These are phyloP conservation scores for Limnothrissa miodon DNA, from an alignment of 2,113 vertebrate species.

Conservation along the genomic window DNA sequence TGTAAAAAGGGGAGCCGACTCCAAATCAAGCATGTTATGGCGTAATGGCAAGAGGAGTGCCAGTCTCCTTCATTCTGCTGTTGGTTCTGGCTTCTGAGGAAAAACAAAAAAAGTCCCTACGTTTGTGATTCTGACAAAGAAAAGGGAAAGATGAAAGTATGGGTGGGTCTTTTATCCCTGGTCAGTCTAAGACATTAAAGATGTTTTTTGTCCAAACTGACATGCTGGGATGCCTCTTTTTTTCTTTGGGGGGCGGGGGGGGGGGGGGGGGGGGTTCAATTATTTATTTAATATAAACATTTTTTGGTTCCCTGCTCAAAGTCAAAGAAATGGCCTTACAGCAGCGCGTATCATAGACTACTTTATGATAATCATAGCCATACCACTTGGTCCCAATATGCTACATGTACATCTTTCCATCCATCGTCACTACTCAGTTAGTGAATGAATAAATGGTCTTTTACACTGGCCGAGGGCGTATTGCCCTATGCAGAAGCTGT, in stretches of 20 bases:
- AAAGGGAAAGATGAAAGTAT: conserved; percentile 51
- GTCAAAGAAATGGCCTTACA: no score
- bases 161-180: conserved; percentile 52
- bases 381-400: no score
- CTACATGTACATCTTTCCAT: no score
- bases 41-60: conserved; percentile 7
- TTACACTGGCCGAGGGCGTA: no score
- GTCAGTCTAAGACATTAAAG: conserved; percentile 60
- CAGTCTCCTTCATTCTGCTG: conserved; percentile 36
- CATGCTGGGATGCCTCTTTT: background rate
- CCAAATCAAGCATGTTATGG: conserved; percentile 36
- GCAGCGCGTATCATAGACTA: no score
- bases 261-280: no score
- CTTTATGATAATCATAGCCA: no score
- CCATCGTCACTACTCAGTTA: no score
- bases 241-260: no score
- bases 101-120: conserved; percentile 45
- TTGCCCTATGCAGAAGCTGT: no score
- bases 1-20: conserved; percentile 24
- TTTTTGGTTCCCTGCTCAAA: background rate
- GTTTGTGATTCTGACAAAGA: conserved; percentile 47
- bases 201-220: conserved; percentile 42
- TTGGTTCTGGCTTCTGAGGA: conserved; percentile 35
- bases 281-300: no score
- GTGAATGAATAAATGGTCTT: no score